Conservation (phyloP, 2,113 vertebrate genomes). For the Pan paniscus region DNA sequence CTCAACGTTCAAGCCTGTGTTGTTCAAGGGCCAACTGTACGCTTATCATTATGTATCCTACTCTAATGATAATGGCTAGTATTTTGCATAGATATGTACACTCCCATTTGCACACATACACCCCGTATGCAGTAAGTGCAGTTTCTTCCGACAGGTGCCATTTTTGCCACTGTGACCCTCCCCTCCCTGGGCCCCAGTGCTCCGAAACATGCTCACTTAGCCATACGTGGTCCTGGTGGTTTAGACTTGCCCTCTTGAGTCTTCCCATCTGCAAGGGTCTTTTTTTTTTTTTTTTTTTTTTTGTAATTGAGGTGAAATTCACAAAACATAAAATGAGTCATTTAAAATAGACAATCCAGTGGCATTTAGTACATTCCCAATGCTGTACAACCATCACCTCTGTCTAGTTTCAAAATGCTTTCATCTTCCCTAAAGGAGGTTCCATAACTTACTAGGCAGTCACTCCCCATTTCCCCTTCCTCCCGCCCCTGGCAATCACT, state of each 20-base stretch:
- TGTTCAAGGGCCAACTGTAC: not conserved
- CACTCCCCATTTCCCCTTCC: not conserved
- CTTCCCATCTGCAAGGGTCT: not conserved
- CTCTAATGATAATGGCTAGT: not conserved
- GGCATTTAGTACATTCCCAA: not conserved
- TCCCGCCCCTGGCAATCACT: not conserved
- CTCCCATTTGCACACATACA: not conserved
- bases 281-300: not conserved
- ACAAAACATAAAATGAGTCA: not conserved
- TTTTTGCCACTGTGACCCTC: not conserved
- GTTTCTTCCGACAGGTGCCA: not conserved
- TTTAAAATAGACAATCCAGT: not conserved
- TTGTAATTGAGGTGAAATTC: not conserved
- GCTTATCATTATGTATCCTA: not conserved
- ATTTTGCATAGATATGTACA: not conserved
- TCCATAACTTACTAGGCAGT: not conserved
- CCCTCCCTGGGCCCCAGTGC: not conserved
- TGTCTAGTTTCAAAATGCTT: not conserved
- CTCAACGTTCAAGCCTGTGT: too few species aligned
- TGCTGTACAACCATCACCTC: not conserved
- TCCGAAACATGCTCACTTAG: not conserved
- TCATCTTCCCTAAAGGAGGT: not conserved
- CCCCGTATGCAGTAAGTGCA: not conserved
- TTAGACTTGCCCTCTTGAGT: not conserved
- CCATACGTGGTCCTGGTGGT: fast-evolving